Evolutionary conservation across 2,113 vertebrate species (phyloP), one percentile per base, ranked within the genome.

Genomic region (Merops nubicus): DNA sequence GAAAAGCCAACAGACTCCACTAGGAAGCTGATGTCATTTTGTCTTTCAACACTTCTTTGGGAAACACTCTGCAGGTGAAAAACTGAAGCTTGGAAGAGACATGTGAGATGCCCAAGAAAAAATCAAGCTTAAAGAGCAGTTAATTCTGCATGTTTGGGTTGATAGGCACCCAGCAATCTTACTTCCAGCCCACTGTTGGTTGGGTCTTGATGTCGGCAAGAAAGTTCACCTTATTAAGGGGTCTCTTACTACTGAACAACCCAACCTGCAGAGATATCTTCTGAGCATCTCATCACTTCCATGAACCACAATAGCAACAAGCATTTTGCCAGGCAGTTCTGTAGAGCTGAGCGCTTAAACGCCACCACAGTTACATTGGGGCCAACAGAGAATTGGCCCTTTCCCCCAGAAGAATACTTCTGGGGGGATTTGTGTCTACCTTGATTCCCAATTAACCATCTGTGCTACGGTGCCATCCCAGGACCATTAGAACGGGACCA

Each of bases 351-450:
- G 36, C 31, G 8, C 26, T 57, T 8, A 23, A 78, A 48, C 0
- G 4, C 12, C 12, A 19, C 25, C n/a, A 0, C 0, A 10, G 68
- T 19, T 47, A 15, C 2, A 4, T 9, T 42, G 38, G 34, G 42
- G 36, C 67, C n/a, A 23, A 12, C 2, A 17, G 23, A 33, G 36
- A 43, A 48, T 31, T 23, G n/a, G n/a, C n/a, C n/a, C n/a, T n/a
- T n/a, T n/a, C n/a, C n/a, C n/a, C n/a, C n/a, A n/a, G n/a, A n/a
- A n/a, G 36, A 43, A 48, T 31, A 26, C 22, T 25, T 60, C 18
- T 1, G 7, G 45, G 20, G 59, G 34, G 15, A 20, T 31, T 22
- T 25, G 22, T 20, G 34, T 60, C 34, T 51, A 72, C 43, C 22
- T 47, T 6, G 7, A 12, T 7, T 18, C 31, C 17, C 28, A 40